Conservation (phyloP, 2,113 vertebrate species). For the Ameiurus melas region DNA sequence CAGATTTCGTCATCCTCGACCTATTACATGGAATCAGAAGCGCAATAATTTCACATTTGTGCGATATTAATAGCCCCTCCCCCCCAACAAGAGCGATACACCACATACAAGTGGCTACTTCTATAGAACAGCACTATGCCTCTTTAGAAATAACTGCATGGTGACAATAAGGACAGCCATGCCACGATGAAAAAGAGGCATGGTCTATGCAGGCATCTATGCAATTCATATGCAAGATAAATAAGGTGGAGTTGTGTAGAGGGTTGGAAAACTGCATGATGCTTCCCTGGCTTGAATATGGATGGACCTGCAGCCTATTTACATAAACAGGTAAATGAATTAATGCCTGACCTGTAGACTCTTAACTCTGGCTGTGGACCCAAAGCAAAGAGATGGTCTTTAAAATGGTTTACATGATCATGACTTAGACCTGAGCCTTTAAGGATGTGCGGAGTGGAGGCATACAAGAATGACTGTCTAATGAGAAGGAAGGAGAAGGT, state of each 20-base stretch:
- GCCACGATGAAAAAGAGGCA: not conserved
- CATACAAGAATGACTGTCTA: not conserved
- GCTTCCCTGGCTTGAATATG: not conserved
- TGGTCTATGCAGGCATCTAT: constrained; percentile 8
- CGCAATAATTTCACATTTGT: not conserved
- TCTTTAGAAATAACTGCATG: not conserved
- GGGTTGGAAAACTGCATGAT: not conserved
- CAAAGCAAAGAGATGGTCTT: constrained; percentile 32
- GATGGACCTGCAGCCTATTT: constrained; percentile 16
- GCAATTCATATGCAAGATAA: constrained; percentile 21
- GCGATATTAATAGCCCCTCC: not conserved
- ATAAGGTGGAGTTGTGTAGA: constrained; percentile 3
- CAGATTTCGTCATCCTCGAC: constrained; percentile 26
- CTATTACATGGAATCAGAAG: not conserved
- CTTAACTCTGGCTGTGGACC: not conserved
- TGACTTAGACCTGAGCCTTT: constrained; percentile 38
- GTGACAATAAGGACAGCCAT: not conserved
- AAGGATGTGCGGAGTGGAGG: constrained; percentile 39
- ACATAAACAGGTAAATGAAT: not conserved
- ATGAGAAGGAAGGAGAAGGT: not conserved
- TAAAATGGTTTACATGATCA: constrained; percentile 61
- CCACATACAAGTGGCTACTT: not conserved
- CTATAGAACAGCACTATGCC: not conserved
- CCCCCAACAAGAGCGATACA: not conserved
- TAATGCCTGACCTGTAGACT: not conserved